Percentiles rank a stretch among this genome's conserved stretches.
phyloP scores from a whole-genome alignment of 2,797 vertebrate genomes.

The Liasis olivaceus region DNA sequence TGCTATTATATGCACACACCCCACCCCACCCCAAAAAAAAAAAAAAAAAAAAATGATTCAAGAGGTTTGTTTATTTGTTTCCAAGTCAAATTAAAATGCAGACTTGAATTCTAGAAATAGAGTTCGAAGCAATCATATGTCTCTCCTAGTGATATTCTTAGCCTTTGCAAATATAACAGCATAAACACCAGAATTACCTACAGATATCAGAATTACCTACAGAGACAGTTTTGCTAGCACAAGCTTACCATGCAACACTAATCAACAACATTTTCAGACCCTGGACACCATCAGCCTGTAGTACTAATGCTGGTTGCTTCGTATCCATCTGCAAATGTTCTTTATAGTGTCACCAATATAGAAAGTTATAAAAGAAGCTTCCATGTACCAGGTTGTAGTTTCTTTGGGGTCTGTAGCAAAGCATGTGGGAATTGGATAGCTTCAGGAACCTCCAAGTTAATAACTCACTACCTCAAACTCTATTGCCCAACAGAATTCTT shows the following conservation, averaged over 20 bases:
- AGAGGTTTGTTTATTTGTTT: constrained; percentile 50
- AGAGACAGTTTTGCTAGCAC: not conserved
- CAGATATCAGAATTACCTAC: not conserved
- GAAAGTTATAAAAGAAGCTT: not conserved
- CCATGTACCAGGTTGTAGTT: not conserved
- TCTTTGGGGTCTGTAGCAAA: not conserved
- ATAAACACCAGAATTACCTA: not conserved
- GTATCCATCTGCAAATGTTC: not conserved
- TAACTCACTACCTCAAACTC: not conserved
- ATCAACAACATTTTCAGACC: not conserved
- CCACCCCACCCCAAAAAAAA: not conserved
- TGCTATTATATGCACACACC: constrained; percentile 33
- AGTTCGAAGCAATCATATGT: not conserved
- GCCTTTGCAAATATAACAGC: not conserved
- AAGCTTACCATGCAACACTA: not conserved
- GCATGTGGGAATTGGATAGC: not conserved
- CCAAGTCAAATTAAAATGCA: constrained; percentile 30
- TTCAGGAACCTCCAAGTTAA: not conserved
- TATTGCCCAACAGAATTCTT: not conserved
- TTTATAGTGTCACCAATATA: not conserved
- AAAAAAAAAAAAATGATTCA: constrained; percentile 38
- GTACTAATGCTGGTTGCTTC: not conserved
- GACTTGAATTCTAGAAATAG: not conserved
- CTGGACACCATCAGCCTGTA: not conserved
- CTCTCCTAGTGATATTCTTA: too few relatives aligned